These are phyloP conservation scores for Egretta garzetta DNA, from an alignment of 2,113 vertebrate genomes.

Conservation along the genomic window DNA sequence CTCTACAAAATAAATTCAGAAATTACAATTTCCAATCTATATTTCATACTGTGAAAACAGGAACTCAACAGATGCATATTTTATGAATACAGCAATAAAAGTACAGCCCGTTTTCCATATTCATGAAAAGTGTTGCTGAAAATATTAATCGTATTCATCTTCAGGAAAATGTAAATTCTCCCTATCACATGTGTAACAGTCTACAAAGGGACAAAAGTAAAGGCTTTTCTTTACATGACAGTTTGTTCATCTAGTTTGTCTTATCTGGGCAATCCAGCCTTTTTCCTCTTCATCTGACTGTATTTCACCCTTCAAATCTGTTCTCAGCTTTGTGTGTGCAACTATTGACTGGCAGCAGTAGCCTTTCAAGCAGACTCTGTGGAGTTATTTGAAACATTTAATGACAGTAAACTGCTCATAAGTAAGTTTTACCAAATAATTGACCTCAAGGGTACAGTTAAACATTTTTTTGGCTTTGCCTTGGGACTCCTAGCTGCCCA, in stretches of 20 bases:
- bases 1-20: conserved; percentile 3
- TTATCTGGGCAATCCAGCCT: neutral
- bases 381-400: conserved; percentile 15
- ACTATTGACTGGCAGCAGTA: neutral
- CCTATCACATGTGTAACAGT: neutral
- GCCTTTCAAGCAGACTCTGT: neutral
- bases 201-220: neutral
- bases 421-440: conserved; percentile 32
- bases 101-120: conserved; percentile 60
- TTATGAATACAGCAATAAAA: conserved; percentile 64
- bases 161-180: conserved; percentile 41
- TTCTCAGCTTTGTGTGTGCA: neutral
- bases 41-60: conserved; percentile 40
- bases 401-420: conserved; percentile 32
- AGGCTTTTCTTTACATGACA: conserved; percentile 5
- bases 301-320: neutral
- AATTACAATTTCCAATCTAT: conserved; percentile 11
- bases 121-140: conserved; percentile 53
- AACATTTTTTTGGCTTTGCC: neutral
- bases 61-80: conserved; percentile 47
- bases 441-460: neutral
- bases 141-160: conserved; percentile 34
- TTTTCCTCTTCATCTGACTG: neutral
- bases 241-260: neutral
- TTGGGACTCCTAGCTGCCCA: neutral